Evolutionary conservation across 2,113 vertebrate species (phyloP), one percentile per base, ranked within the genome.

Genomic region (mouse (Mus musculus)): DNA sequence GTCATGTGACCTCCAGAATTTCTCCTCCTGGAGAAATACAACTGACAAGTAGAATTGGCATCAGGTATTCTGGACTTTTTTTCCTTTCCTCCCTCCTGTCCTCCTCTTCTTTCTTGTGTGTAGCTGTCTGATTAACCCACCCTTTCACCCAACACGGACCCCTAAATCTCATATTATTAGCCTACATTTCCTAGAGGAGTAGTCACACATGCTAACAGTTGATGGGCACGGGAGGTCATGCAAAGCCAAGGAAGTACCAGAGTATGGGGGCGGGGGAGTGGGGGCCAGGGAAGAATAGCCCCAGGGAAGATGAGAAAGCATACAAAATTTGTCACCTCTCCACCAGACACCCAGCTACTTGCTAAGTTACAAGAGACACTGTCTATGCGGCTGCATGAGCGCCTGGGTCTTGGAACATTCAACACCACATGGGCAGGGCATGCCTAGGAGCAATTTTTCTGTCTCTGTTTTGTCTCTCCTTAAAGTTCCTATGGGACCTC

Each of bases 31-130:
- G 56, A 26, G 42, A 8, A 93, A 94, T 65, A 42, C 71, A 86
- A 90, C 36, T 88, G 80, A 88, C 75, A 89, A 95, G n/a, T 84
- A 88, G 36, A 88, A 39, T 46, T 88, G 24, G 56, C 56, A 14
- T 73, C 36, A 24, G 54, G 17, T 65, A 39, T 69, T 80, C 71
- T 22, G 39, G 72, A 39, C 67, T 6, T 42, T 75, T 30, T 33
- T 75, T 56, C 36, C n/a, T 24, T 54, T 56, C 8, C 28, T 14
- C 10, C 28, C 30, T 67, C 42, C 42, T 52, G 61, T 12, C 20
- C 16, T 67, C 11, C 42, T 9, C 94, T 8, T 92, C n/a, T 91
- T 67, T 90, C 61, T 95, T 81, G 1, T 54, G 71, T 30, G 7
- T 73, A 12, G 10, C 78, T 94, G 52, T 7, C 49, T 92, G 39